These are phyloP conservation scores for Panorpa germanica DNA, from an alignment of 2,888 invertebrate genomes.

Conservation along the genomic window DNA sequence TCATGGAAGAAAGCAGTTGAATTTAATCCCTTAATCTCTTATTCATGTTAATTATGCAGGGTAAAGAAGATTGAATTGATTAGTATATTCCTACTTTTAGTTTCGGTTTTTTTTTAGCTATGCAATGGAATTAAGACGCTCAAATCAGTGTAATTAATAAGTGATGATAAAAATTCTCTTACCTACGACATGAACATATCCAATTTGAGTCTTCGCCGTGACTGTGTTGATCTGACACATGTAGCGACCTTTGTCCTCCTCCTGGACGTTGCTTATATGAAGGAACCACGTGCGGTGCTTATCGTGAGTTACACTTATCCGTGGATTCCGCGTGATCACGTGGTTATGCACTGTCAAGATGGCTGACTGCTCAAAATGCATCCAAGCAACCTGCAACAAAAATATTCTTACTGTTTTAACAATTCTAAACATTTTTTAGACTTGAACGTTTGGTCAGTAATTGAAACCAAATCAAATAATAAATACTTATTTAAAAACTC, in stretches of 20 bases:
- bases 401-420: slow-evolving; percentile 1
- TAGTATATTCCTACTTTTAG: too few species aligned
- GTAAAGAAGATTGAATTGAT: too few species aligned
- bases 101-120: too few species aligned
- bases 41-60: too few species aligned
- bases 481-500: too few species aligned
- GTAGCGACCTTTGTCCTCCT: slow-evolving; percentile 80
- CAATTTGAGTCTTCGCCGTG: slow-evolving; percentile 81
- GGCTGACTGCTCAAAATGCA: slow-evolving; percentile 87
- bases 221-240: slow-evolving; percentile 92
- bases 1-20: too few species aligned
- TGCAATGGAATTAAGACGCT: too few species aligned
- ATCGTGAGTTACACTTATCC: slow-evolving; percentile 82
- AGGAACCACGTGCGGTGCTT: slow-evolving; percentile 77
- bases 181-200: slow-evolving; percentile 84
- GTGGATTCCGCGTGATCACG: slow-evolving; percentile 81
- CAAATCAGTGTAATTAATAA: too few species aligned
- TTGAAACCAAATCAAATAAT: too few species aligned
- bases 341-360: slow-evolving; percentile 86
- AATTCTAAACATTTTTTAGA: not conserved
- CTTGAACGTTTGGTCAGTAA: too few species aligned
- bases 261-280: slow-evolving; percentile 79
- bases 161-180: too few species aligned
- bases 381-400: slow-evolving; percentile 73
- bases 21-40: too few species aligned